Conservation (phyloP, 2,113 vertebrate genomes). For the Odontophorus gujanensis region DNA sequence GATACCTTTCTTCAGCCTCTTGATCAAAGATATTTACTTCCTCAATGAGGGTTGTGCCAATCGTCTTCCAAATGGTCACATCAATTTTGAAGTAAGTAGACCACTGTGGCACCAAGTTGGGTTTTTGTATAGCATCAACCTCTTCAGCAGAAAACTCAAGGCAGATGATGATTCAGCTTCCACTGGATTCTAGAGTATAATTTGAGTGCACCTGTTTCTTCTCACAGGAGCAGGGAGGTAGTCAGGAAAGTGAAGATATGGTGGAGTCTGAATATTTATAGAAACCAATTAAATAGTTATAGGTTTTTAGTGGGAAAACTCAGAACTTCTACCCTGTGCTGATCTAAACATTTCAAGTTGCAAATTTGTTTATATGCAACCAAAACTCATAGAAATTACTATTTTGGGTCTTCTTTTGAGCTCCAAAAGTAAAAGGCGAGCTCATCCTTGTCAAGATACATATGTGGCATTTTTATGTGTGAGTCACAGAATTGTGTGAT, state of each 20-base stretch:
- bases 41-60: conserved; percentile 92
- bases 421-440: neutral
- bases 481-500: neutral
- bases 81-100: conserved; percentile 91
- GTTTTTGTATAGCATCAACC: neutral
- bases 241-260: neutral
- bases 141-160: neutral
- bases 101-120: neutral
- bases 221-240: neutral
- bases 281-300: neutral
- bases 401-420: neutral
- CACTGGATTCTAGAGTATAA: neutral
- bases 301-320: neutral
- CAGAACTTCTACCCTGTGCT: neutral
- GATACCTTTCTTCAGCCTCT: conserved; percentile 96
- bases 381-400: neutral
- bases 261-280: neutral
- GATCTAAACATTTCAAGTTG: neutral
- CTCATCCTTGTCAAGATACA: neutral
- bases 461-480: neutral
- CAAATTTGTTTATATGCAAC: neutral
- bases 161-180: neutral
- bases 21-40: conserved; percentile 97
- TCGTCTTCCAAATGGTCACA: conserved; percentile 88
- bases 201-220: neutral